These are phyloP conservation scores for Orchestes rusci DNA, from an alignment of 2,888 invertebrate species.

Conservation along the genomic window DNA sequence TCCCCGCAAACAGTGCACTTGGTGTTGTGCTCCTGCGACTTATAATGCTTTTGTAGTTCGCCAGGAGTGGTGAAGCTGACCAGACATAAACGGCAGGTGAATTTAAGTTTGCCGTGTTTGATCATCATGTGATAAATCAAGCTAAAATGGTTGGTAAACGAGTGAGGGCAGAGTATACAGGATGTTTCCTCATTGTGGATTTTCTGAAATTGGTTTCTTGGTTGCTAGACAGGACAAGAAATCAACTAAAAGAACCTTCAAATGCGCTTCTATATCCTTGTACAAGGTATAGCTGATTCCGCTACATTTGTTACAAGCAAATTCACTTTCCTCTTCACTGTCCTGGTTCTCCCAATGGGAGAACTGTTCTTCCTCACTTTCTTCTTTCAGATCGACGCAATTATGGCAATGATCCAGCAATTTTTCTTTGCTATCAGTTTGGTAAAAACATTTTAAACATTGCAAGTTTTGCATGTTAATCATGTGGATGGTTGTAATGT, in stretches of 20 bases:
- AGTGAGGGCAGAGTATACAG: slow-evolving; percentile 16
- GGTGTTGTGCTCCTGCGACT: slow-evolving; percentile 21
- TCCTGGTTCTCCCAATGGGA: too few relatives aligned
- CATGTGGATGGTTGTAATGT: too few relatives aligned
- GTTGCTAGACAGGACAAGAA: neutral
- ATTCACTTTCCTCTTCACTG: neutral
- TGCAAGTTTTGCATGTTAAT: too few relatives aligned
- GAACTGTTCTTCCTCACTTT: slow-evolving; percentile 2
- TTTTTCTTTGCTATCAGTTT: neutral
- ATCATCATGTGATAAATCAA: slow-evolving; percentile 21
- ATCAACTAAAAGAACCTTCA: slow-evolving; percentile 10
- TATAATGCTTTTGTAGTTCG: slow-evolving; percentile 17
- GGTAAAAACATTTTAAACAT: slow-evolving; percentile 14
- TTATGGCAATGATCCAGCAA: slow-evolving; percentile 10
- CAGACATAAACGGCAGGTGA: slow-evolving; percentile 20
- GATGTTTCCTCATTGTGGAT: slow-evolving; percentile 6
- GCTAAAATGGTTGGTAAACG: slow-evolving; percentile 11
- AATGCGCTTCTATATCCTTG: slow-evolving; percentile 15
- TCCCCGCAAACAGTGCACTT: slow-evolving; percentile 20
- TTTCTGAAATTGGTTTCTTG: slow-evolving; percentile 8
- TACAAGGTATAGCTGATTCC: slow-evolving; percentile 6
- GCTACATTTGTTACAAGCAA: slow-evolving; percentile 10
- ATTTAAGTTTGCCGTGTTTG: slow-evolving; percentile 19
- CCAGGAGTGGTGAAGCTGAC: slow-evolving; percentile 18
- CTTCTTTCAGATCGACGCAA: slow-evolving; percentile 3